A percentile compares a stretch with the other conserved stretches of the same genome.
These are phyloP conservation scores for Drosophila parabipectinata DNA, from an alignment of 1,140 invertebrate species.

Conservation along the genomic window DNA sequence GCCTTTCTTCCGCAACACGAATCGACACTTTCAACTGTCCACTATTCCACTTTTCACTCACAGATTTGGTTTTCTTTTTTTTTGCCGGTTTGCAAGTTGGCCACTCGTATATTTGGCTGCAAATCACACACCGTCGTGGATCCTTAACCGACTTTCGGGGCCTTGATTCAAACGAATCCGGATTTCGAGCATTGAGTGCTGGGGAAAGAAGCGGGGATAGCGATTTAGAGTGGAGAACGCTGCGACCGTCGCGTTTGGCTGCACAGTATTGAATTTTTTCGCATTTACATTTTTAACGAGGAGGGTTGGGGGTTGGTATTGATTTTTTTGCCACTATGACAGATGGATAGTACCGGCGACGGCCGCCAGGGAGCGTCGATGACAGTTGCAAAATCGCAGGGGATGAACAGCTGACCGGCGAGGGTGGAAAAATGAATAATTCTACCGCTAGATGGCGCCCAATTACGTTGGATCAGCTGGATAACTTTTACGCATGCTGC, in stretches of 20 bases:
- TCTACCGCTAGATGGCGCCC: conserved; percentile 10
- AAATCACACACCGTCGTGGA: conserved; percentile 15
- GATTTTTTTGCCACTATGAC: conserved; percentile 76
- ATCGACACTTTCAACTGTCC: not conserved
- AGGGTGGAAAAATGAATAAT: conserved; percentile 1
- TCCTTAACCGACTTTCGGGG: conserved; percentile 17
- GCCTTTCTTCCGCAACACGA: not conserved
- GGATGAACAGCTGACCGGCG: conserved; percentile 54
- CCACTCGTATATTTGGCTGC: conserved; percentile 30
- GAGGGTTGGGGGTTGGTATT: conserved; percentile 79
- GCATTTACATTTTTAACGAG: conserved; percentile 83
- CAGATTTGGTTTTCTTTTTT: conserved; percentile 5
- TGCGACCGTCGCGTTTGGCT: conserved; percentile 75
- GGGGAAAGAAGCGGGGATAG: conserved; percentile 33
- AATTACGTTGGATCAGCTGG: conserved; percentile 7
- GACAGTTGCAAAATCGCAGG: conserved; percentile 35
- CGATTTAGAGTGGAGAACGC: conserved; percentile 55
- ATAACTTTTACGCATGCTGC: not conserved
- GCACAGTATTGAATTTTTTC: conserved; percentile 83
- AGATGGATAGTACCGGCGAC: conserved; percentile 8
- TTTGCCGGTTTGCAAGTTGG: conserved; percentile 40
- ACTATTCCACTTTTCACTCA: conserved; percentile 33
- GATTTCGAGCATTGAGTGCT: conserved; percentile 26
- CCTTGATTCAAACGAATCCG: not conserved
- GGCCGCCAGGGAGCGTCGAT: conserved; percentile 50